Base-by-base conservation (phyloP, 2,797 vertebrate genomes). In the Coregonus sp. region DNA sequence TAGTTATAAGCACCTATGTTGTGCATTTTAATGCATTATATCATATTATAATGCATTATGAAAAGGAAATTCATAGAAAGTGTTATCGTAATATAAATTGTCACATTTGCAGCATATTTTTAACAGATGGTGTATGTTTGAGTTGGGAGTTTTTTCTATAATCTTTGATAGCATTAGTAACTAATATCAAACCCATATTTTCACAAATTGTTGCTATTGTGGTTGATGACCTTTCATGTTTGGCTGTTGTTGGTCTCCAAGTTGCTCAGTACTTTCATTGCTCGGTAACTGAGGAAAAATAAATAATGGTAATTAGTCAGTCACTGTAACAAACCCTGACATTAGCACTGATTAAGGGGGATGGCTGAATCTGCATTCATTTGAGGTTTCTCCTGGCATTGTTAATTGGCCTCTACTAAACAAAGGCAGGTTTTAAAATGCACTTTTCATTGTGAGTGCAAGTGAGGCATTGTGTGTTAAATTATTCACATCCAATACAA, bases 311-410 rank as follows among this genome's bases (percentile, higher is more conserved):
- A 67, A 82, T 80, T 73, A 81, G 75, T 83, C 70, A 85, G 72
- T 83, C 78, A 83, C 70, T 80, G 78, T 79, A 81, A 77, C 40
- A 47, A 47, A 47, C 9, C 9, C 40, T 47, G 9, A 47, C 73
- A 63, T 75, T 68, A 54, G 18, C 51, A 35, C 56, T 82, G 70
- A 76, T 70, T 78, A 71, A 78, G 63, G 37, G 67, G 75, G 75
- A 80, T 83, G 76, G 75, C 69, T 12, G 52, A 70, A 82, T 85
- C 77, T 80, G 65, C 82, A 82, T 79, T 80, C 77, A 73, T 74
- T 76, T 71, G n/a, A 74, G 70, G 65, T 69, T 82, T 79, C 74
- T 70, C 69, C 69, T 75, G 15, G 71, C 69, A 79, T 78, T 75
- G 70, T 75, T 77, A 80, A 78, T 82, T 85, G 73, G 77, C 74